Evolutionary conservation across 2,113 vertebrate genomes (phyloP).

Genomic region (Otis tarda): DNA sequence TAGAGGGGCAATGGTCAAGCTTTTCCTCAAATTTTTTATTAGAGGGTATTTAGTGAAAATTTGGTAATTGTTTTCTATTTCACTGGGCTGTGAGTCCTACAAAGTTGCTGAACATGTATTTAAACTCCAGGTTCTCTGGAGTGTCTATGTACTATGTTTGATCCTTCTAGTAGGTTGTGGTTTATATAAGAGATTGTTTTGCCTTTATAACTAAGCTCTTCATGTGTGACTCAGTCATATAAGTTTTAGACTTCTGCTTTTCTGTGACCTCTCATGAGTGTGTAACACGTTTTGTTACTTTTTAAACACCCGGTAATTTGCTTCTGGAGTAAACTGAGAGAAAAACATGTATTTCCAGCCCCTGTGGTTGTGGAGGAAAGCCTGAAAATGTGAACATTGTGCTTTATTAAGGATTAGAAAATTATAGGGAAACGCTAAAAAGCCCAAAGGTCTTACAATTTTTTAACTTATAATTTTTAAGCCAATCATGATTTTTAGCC

Average conservation of each 20-base stretch:
- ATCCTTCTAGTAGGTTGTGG: not conserved
- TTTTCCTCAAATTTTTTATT: not conserved
- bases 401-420: not conserved
- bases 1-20: not conserved
- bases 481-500: not conserved
- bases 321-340: not conserved
- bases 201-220: not conserved
- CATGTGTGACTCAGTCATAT: not conserved
- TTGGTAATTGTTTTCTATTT: not conserved
- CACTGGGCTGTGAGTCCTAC: not conserved
- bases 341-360: not conserved
- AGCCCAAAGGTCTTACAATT: not conserved
- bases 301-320: not conserved
- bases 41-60: not conserved
- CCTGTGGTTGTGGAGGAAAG: not conserved
- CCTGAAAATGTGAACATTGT: not conserved
- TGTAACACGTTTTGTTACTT: not conserved
- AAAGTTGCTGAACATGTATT: not conserved
- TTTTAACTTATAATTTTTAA: not conserved
- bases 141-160: too few species aligned
- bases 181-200: not conserved
- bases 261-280: not conserved
- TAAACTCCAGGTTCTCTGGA: not conserved
- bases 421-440: not conserved
- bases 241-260: not conserved